These are phyloP conservation scores for Dicrurus megarhynchus DNA, from an alignment of 2,113 vertebrate species.

Conservation along the genomic window DNA sequence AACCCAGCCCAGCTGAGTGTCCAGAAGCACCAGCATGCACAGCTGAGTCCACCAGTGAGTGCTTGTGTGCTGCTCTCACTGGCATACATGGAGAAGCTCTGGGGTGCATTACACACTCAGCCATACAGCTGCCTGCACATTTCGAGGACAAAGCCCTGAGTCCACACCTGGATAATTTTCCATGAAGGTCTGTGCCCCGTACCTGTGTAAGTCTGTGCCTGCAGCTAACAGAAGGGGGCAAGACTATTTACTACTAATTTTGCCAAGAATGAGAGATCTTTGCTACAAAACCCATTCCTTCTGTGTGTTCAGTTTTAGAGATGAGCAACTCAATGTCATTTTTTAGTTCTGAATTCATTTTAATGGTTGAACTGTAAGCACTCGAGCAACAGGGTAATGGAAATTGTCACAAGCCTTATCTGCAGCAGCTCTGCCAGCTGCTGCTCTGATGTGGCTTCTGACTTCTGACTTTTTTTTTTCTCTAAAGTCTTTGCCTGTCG, in stretches of 20 bases:
- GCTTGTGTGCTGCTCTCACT: background rate
- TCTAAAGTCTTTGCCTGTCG: background rate
- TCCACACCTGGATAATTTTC: background rate
- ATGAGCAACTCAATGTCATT: background rate
- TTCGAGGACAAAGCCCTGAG: background rate
- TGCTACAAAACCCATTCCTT: background rate
- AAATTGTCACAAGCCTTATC: background rate
- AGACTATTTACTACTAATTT: background rate
- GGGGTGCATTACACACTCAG: background rate
- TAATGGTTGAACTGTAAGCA: background rate
- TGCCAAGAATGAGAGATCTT: background rate
- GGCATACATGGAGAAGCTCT: background rate
- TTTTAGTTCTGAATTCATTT: slow-evolving; percentile 19
- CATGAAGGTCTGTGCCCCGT: background rate
- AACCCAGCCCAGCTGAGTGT: background rate
- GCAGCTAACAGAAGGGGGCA: background rate
- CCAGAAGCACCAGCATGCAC: background rate
- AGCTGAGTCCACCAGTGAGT: background rate
- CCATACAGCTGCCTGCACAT: fast-evolving
- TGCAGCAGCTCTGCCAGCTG: background rate
- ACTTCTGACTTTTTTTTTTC: background rate
- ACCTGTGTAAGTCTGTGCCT: background rate
- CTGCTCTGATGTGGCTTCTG: background rate
- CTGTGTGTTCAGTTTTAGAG: background rate
- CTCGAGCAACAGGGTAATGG: background rate